Percentiles rank a stretch among this genome's conserved stretches.
Evolutionary conservation across 2,113 vertebrate species (phyloP).

Genomic region (Amblyornis subalaris): DNA sequence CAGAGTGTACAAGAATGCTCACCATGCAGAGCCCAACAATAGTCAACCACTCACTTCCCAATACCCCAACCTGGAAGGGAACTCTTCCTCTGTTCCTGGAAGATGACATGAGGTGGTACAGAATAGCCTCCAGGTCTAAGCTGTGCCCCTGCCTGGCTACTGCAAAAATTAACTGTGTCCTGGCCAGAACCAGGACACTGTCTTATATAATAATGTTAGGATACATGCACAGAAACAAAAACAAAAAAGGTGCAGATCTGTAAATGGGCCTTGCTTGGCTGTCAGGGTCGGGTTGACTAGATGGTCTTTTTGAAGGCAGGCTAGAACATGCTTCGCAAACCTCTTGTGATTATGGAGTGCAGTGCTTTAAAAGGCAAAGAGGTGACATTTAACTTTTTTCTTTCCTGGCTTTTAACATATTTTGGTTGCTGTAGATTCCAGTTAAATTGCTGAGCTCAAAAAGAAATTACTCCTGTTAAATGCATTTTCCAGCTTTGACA

Average conservation of each 20-base stretch:
- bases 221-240: background rate
- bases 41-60: background rate
- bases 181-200: background rate
- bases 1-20: background rate
- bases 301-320: background rate
- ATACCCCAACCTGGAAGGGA: fast-evolving
- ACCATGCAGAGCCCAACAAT: background rate
- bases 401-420: background rate
- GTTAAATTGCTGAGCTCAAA: background rate
- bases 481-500: background rate
- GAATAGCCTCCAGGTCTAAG: background rate
- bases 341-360: background rate
- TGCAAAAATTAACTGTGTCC: background rate
- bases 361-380: background rate
- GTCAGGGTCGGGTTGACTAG: background rate
- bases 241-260: background rate
- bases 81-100: background rate
- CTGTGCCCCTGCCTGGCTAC: background rate
- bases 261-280: background rate
- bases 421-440: background rate
- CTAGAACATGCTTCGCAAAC: background rate
- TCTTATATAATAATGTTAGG: background rate
- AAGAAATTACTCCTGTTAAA: background rate
- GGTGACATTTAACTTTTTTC: background rate
- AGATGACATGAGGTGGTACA: background rate